Conservation (phyloP, 2,797 vertebrate species). For the Paedocypris micromegethes region DNA sequence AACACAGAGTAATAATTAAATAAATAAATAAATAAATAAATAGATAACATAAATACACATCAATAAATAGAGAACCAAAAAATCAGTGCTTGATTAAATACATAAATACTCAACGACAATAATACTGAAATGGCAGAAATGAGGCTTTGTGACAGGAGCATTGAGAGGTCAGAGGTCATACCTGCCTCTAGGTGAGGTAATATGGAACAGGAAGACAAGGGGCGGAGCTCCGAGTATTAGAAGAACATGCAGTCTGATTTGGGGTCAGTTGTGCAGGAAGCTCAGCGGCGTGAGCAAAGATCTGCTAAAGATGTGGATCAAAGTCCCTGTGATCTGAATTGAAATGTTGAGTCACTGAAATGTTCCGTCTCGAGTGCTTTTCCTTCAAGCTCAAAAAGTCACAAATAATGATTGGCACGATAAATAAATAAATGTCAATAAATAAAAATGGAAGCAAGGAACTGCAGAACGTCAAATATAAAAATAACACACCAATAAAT, state of each 20-base stretch:
- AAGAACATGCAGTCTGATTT: constrained; percentile 63
- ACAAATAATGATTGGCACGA: constrained; percentile 70
- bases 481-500: constrained; percentile 77
- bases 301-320: constrained; percentile 48
- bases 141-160: constrained; percentile 41
- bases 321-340: constrained; percentile 35
- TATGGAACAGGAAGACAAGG: constrained; percentile 50
- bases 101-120: constrained; percentile 42
- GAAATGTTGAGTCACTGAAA: constrained; percentile 16
- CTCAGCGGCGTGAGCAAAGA: constrained; percentile 66
- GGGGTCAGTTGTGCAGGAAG: constrained; percentile 70
- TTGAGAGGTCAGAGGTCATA: constrained; percentile 64
- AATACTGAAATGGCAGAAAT: constrained; percentile 49
- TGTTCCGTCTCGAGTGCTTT: constrained; percentile 11
- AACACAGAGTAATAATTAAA: constrained; percentile 41
- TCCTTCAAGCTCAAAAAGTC: constrained; percentile 45
- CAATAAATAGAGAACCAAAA: constrained; percentile 65
- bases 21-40: constrained; percentile 58
- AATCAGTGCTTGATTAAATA: constrained; percentile 57
- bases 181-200: constrained; percentile 72
- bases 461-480: constrained; percentile 58
- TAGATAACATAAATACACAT: constrained; percentile 60
- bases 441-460: constrained; percentile 72
- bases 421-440: constrained; percentile 72
- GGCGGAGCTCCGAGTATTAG: constrained; percentile 60